These are phyloP conservation scores for Eupeodes latifasciatus DNA, from an alignment of 2,888 invertebrate species.

Conservation along the genomic window DNA sequence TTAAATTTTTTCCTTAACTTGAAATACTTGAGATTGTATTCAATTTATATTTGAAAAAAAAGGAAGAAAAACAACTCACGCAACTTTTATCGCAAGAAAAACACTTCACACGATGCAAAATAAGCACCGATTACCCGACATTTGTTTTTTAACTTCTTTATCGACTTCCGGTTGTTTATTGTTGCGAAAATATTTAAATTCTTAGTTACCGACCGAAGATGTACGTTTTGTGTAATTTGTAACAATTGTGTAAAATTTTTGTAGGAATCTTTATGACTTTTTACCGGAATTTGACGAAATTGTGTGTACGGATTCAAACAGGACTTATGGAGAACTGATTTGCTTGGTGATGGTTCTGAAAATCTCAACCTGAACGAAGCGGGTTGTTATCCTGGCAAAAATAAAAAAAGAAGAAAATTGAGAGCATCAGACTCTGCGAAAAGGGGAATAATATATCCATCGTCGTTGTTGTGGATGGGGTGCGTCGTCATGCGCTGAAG, in stretches of 20 bases:
- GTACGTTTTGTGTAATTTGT: background rate
- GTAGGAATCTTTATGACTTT: background rate
- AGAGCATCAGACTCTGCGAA: background rate
- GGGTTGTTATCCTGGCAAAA: conserved; percentile 43
- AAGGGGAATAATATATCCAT: conserved; percentile 42
- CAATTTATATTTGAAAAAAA: background rate
- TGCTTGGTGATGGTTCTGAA: conserved; percentile 13
- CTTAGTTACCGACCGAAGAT: background rate
- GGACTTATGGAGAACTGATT: conserved; percentile 63
- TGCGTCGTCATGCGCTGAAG: conserved; percentile 72
- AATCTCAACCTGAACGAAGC: conserved; percentile 56
- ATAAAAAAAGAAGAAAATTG: too few relatives aligned
- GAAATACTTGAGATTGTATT: conserved; percentile 40
- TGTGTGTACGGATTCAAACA: conserved; percentile 54
- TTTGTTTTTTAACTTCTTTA: conserved; percentile 10
- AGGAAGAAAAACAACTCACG: background rate
- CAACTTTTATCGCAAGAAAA: conserved; percentile 14
- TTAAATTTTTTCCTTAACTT: conserved; percentile 38
- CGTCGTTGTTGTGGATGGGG: conserved; percentile 43
- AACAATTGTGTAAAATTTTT: background rate
- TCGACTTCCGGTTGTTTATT: conserved; percentile 3
- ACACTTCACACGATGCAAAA: conserved; percentile 17
- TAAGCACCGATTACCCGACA: conserved; percentile 7
- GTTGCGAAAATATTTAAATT: background rate
- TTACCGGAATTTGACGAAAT: conserved; percentile 20